Base-by-base conservation (phyloP, 2,888 invertebrate species). In the Tetragonisca angustula region DNA sequence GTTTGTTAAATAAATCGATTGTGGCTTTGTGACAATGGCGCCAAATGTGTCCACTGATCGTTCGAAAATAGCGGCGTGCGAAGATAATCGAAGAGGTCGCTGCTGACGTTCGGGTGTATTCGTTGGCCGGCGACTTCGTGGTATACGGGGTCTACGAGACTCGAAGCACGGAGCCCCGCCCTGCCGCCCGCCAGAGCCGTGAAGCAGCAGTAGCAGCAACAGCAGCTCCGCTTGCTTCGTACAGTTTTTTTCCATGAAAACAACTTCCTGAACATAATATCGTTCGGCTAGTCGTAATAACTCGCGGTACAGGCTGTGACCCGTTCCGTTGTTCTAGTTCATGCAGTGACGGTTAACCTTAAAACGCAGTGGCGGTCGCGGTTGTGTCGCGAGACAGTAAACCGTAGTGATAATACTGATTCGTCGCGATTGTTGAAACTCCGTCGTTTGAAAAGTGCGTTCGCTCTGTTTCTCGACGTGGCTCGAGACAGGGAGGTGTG, bases 91-190 rank as follows among this genome's bases (percentile, higher is more conserved):
- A 36, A 65, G 70, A 52, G 17, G 80, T 69, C 84, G 81, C 84
- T 65, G 65, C 67, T 50, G 21, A 32, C 52, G 85, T 70, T 87
- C 88, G 88, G 81, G 76, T 5, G 54, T 78, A 32, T 80, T 85
- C 90, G 87, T 76, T 32, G 17, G 70, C 79, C 85, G 80, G 88
- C 87, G 85, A 76, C 67, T 76, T 85, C 81, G 88, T 79, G 83
- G 54, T 69, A 86, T 81, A 91, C 93, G 93, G 93, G 93, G 93
- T 93, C 88, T 86, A 93, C 93, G 88, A 83, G 87, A 82, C 86
- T 92, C 81, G 82, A 84, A 87, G 85, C 93, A 93, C 91, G 93
- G 93, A 93, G 93, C 93, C 93, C 93, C 93, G 91, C 93, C 93
- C 93, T 93, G 91, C 92, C 90, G 90, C 90, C 90, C 91, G 91